Conservation (phyloP, 2,888 invertebrate species). For the Molorchus minor region DNA sequence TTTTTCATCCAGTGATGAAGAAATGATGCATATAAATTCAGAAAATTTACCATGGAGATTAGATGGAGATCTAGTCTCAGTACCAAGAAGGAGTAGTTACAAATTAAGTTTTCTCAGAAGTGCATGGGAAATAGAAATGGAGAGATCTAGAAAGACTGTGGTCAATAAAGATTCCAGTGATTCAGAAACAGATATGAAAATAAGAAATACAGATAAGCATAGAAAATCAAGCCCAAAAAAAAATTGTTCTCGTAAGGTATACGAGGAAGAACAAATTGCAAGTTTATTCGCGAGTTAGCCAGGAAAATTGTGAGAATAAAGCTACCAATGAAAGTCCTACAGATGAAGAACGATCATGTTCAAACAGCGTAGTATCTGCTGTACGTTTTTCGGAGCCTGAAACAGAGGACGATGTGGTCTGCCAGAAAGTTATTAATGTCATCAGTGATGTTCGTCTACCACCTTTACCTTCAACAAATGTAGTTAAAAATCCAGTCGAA, state of each 20-base stretch:
- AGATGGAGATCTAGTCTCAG: not conserved
- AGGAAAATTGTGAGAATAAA: not conserved
- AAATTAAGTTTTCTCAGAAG: slow-evolving; percentile 14
- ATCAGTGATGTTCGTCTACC: no score
- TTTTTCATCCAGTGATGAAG: slow-evolving; percentile 14
- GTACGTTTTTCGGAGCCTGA: not conserved
- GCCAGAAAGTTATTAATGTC: not conserved
- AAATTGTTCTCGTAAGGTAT: not conserved
- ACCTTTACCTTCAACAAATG: not conserved
- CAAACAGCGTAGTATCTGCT: not conserved
- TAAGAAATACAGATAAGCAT: not conserved
- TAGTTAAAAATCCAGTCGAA: not conserved
- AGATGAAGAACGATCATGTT: not conserved
- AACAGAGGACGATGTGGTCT: not conserved
- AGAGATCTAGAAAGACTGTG: no score
- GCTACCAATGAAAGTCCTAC: not conserved
- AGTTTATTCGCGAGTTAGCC: not conserved
- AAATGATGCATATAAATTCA: not conserved
- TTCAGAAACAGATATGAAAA: not conserved
- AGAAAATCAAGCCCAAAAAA: not conserved
- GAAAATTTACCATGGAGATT: slow-evolving; percentile 9
- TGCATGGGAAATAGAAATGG: slow-evolving; percentile 12
- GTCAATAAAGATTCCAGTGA: not conserved
- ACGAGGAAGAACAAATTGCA: slow-evolving; percentile 2
- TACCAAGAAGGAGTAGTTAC: slow-evolving; percentile 7